Conservation (phyloP, 2,113 vertebrate genomes). For the Halcyon malimbica region DNA sequence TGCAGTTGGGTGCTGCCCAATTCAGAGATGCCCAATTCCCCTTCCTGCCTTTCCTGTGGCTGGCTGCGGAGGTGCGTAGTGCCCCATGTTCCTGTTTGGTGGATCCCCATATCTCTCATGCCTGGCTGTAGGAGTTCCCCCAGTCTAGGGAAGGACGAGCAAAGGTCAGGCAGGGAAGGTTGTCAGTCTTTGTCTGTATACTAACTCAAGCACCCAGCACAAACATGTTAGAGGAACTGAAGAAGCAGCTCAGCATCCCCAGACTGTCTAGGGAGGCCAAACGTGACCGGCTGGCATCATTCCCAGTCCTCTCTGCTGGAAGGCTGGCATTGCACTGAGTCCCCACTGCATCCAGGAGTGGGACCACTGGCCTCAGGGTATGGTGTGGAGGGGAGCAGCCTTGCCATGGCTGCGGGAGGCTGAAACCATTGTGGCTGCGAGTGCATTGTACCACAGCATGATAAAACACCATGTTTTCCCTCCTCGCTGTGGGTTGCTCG, state of each 20-base stretch:
- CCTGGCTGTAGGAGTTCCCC: not conserved
- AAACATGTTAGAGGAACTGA: not conserved
- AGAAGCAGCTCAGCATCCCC: not conserved
- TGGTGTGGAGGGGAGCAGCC: fast-evolving
- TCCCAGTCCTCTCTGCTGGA: not conserved
- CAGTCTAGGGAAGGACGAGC: not conserved
- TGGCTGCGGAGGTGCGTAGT: fast-evolving
- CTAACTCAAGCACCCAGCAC: not conserved
- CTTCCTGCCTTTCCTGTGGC: not conserved
- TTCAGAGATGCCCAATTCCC: not conserved
- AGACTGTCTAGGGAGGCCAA: not conserved
- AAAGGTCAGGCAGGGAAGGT: not conserved
- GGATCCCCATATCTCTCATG: fast-evolving
- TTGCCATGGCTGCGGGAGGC: not conserved
- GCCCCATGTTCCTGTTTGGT: not conserved
- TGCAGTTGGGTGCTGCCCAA: not conserved
- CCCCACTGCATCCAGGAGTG: not conserved
- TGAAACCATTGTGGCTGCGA: fast-evolving
- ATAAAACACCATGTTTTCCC: not conserved
- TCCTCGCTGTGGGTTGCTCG: not conserved
- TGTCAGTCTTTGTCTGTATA: not conserved
- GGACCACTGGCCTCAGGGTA: not conserved
- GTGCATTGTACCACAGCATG: fast-evolving
- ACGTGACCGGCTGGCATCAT: not conserved
- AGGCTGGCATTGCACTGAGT: not conserved